Evolutionary conservation across 2,113 vertebrate genomes (phyloP).

Genomic region (Malurus cyaneus): DNA sequence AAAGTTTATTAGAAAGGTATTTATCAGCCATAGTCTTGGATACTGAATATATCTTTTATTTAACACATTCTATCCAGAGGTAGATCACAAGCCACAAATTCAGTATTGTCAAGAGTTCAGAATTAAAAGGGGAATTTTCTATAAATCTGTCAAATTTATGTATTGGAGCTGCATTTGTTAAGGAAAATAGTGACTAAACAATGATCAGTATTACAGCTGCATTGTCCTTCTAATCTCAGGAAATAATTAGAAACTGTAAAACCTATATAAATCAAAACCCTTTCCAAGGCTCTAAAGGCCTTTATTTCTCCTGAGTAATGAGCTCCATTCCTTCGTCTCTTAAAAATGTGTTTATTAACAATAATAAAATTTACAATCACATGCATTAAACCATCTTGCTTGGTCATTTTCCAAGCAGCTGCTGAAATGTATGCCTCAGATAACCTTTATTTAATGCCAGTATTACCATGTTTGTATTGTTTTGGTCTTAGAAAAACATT

Average conservation of each 20-base stretch:
- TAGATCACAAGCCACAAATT: neutral
- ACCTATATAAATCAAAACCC: neutral
- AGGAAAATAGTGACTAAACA: neutral
- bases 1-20: neutral
- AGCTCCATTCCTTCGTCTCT: neutral
- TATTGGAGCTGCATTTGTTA: neutral
- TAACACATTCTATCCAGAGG: neutral
- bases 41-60: neutral
- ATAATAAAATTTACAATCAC: conserved; percentile 12
- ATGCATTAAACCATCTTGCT: neutral
- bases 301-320: conserved; percentile 12
- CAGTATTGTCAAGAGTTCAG: neutral
- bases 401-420: neutral
- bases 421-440: neutral
- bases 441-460: neutral
- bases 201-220: neutral
- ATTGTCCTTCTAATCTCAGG: neutral
- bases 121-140: neutral
- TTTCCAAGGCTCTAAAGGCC: neutral
- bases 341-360: conserved; percentile 23
- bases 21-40: neutral
- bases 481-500: conserved; percentile 1
- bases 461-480: neutral
- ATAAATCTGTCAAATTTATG: conserved; percentile 5
- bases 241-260: conserved; percentile 24